These are phyloP conservation scores for Chaenocephalus aceratus DNA, from an alignment of 2,113 vertebrate species.

Conservation along the genomic window DNA sequence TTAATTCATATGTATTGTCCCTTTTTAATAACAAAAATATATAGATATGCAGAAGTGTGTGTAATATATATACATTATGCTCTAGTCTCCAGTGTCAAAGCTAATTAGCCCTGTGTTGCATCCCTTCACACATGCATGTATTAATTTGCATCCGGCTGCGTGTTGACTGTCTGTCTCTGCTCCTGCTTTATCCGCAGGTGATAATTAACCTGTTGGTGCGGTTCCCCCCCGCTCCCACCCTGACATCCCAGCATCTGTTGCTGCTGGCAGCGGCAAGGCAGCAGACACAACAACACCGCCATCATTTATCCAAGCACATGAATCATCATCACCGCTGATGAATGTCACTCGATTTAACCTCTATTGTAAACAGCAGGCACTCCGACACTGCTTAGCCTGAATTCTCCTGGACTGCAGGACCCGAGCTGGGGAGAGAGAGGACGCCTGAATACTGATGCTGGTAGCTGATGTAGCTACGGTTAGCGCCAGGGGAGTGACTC, in stretches of 20 bases:
- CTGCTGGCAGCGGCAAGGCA: slow-evolving; percentile 31
- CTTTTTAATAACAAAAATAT: too few species aligned
- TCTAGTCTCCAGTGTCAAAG: slow-evolving; percentile 7
- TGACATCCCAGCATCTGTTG: slow-evolving; percentile 64
- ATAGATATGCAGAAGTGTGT: too few species aligned
- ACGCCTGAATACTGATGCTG: neutral
- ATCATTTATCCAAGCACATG: slow-evolving; percentile 40
- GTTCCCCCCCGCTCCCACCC: slow-evolving; percentile 15
- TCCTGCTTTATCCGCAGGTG: slow-evolving; percentile 47
- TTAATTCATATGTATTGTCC: too few species aligned
- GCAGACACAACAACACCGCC: slow-evolving; percentile 11
- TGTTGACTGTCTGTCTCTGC: slow-evolving; percentile 2
- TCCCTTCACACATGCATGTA: slow-evolving; percentile 16
- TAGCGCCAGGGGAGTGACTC: too few species aligned
- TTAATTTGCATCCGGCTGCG: slow-evolving; percentile 18
- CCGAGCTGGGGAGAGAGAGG: neutral
- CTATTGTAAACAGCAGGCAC: slow-evolving; percentile 33
- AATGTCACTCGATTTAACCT: slow-evolving; percentile 56
- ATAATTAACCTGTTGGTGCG: slow-evolving; percentile 72
- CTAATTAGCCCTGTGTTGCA: slow-evolving; percentile 6
- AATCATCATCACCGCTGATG: slow-evolving; percentile 58
- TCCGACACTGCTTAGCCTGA: slow-evolving; percentile 40
- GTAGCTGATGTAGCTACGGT: neutral
- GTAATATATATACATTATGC: too few species aligned
- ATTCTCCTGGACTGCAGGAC: neutral